phyloP scores from a whole-genome alignment of 2,113 vertebrate genomes.

The Xenotilapia caudafasciata region DNA sequence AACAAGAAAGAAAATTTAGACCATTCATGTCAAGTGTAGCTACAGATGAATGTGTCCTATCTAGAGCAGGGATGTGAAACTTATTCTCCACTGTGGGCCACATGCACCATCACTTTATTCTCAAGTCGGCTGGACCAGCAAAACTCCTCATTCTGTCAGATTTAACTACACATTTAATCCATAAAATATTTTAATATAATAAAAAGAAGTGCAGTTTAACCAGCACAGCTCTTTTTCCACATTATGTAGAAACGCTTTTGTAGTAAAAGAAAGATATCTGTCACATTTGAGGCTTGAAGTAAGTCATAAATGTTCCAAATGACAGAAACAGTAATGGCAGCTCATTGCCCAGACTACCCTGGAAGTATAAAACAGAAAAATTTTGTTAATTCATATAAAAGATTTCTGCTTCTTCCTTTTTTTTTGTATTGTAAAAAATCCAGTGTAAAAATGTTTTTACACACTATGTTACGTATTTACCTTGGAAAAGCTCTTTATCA shows the following conservation, averaged over 20 bases:
- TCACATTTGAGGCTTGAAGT: background rate
- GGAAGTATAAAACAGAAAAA: background rate
- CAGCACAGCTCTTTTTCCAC: background rate
- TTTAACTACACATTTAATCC: background rate
- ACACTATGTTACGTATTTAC: background rate
- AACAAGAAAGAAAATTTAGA: background rate
- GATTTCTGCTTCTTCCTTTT: background rate
- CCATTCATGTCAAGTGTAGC: background rate
- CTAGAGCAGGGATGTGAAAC: background rate
- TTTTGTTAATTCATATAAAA: background rate
- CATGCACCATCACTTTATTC: background rate
- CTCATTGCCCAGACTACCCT: background rate
- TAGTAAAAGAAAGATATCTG: background rate
- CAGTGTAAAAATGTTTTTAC: background rate
- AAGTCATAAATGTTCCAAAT: background rate
- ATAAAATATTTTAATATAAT: background rate
- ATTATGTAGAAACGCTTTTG: background rate
- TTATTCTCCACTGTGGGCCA: background rate
- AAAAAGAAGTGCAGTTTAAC: background rate
- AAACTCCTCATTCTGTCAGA: background rate
- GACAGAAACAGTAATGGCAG: background rate
- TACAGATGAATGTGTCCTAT: background rate
- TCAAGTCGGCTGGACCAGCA: background rate
- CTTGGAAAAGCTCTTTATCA: background rate
- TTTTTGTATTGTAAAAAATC: background rate